Conservation (phyloP, 2,888 invertebrate genomes). For the Troglohyphantes excavatus region DNA sequence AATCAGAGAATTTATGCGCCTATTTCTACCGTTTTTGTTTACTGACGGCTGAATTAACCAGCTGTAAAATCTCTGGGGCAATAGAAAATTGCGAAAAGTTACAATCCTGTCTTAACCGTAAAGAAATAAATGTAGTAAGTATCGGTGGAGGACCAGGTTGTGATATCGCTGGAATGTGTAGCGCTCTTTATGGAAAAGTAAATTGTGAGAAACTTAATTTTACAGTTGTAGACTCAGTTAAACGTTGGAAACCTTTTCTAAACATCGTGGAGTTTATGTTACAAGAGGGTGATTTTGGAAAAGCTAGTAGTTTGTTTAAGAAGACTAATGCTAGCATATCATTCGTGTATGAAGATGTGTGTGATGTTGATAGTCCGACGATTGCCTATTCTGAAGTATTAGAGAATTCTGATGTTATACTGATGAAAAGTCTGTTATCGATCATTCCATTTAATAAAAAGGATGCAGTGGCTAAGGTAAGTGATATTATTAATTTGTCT, state of each 20-base stretch:
- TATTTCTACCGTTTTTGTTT: background rate
- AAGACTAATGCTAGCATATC: background rate
- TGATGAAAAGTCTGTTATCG: slow-evolving; percentile 4
- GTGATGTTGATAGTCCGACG: background rate
- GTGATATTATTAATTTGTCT: too few relatives aligned
- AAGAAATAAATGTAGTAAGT: background rate
- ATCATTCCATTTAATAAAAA: background rate
- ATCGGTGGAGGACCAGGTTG: slow-evolving; percentile 47
- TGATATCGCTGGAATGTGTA: slow-evolving; percentile 22
- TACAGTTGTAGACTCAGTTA: background rate
- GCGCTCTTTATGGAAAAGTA: background rate
- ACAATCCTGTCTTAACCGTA: background rate
- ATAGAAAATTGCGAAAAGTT: background rate
- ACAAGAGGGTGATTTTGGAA: background rate
- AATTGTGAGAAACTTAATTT: background rate
- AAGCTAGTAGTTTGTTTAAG: background rate
- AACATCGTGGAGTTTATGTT: background rate
- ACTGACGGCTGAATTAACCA: background rate
- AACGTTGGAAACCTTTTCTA: background rate
- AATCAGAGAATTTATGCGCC: background rate
- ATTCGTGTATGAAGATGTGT: background rate
- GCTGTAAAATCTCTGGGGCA: background rate
- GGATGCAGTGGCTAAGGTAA: too few relatives aligned
- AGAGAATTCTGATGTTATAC: background rate
- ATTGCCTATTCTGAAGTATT: background rate